Conservation (phyloP, 2,113 vertebrate genomes). For the Sinocyclocheilus maitianheensis region DNA sequence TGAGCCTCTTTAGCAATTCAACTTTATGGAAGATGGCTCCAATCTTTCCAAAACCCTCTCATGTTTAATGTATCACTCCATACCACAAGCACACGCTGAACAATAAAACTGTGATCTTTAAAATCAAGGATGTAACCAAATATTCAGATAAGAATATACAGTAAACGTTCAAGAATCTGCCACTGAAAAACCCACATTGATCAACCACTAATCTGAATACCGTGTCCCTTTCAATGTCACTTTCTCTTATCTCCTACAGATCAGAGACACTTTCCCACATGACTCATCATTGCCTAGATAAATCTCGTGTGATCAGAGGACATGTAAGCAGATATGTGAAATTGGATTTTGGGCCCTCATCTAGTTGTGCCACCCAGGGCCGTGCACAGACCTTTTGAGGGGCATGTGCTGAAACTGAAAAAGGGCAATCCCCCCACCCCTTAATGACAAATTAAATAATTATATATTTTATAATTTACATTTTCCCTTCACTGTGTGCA, state of each 20-base stretch:
- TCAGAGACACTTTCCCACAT: neutral
- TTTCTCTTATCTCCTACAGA: neutral
- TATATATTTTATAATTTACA: too few species aligned
- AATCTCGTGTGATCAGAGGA: neutral
- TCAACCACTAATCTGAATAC: neutral
- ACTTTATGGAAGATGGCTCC: constrained; percentile 13
- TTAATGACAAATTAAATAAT: too few species aligned
- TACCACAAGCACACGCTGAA: neutral
- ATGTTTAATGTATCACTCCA: constrained; percentile 28
- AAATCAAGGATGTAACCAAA: constrained; percentile 7
- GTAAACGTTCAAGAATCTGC: neutral
- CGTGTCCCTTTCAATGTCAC: neutral
- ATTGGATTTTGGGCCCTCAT: neutral
- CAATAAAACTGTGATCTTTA: constrained; percentile 31
- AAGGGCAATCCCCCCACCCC: too few species aligned
- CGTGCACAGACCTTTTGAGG: too few species aligned
- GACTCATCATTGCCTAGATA: neutral
- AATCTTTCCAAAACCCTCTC: neutral
- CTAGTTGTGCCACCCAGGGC: neutral
- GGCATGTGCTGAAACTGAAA: too few species aligned
- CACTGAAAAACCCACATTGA: neutral
- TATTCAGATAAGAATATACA: neutral
- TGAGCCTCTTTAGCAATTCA: constrained; percentile 39
- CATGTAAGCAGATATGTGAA: neutral
- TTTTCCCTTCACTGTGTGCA: too few species aligned